Evolutionary conservation across 2,888 invertebrate genomes (phyloP), one percentile per base, ranked within the genome.

Genomic region (Camptogramma bilineatum): DNA sequence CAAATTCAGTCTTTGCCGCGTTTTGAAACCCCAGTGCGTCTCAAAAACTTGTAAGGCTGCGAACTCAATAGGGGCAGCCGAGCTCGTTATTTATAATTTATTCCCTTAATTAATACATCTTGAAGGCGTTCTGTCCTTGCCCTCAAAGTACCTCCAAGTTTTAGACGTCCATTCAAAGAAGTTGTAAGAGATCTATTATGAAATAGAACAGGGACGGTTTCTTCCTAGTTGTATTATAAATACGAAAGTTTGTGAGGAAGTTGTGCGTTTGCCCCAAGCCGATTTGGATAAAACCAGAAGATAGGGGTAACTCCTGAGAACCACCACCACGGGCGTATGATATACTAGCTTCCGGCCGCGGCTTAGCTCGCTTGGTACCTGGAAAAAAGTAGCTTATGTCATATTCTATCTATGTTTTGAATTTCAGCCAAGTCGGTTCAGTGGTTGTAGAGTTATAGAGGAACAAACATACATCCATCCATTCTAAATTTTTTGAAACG

Each of bases 1-100:
- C 21, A 18, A 9, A 1, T 0, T 54, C 3, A 47, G 47, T 31
- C 10, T 19, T 18, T 47, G 48, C 48, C 24, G 65, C 53, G 59
- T 65, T 55, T 64, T 4, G 0, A 31, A 53, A 55, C 10, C 24
- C 18, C 50, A 72, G 73, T 75, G 75, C 63, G 76, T 75, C n/a
- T 24, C 17, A 55, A 53, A 52, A 52, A 55, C 66, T 60, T 72
- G 56, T 70, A 66, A 73, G 73, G 76, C 77, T 77, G 75, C 63
- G 68, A 71, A 75, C 73, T 71, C 78, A 76, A 75, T 71, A 73
- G 64, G 78, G 75, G 76, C 69, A 73, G 69, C 74, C 66, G 70
- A 74, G 73, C 70, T 76, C 76, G 79, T 85, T 86, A 84, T 86
- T 88, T 86, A 86, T 88, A 88, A 88, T 88, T 88, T 88, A 88